Evolutionary conservation across 2,888 invertebrate species (phyloP), one percentile per base, ranked within the genome.

Genomic region (Polylopha cassiicola): DNA sequence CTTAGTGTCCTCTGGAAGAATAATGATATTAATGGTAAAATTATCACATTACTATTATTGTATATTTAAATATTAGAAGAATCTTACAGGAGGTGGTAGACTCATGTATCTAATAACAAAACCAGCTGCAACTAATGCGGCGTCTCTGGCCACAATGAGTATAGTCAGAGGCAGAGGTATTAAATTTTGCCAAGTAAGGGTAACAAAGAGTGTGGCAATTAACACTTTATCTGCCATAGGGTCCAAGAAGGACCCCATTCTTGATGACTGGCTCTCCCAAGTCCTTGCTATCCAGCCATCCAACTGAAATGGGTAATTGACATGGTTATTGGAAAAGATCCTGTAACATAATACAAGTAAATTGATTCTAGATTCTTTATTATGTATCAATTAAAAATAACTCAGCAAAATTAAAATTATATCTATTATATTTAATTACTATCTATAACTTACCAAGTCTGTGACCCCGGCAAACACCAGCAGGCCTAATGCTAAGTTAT

Each of bases 221-320:
- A 99, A 87, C 20, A 98, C 87, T 86, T 99, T 99, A 73, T 99
- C 99, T 2, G 99, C 99, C 86, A 98, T 89, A 0, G 99, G 99
- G 77, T 99, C 99, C 8, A 99, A 75, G 62, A 98, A 97, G 42
- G 97, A 97, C 0, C 99, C 99, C 65, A 97, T 89, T 67, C 95
- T 94, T 15, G 98, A 95, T 13, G 95, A 92, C 72, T 99, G 99
- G 17, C 92, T 92, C 46, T 91, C 89, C 90, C 94, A 97, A 33
- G 92, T 94, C 41, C 99, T 89, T 0, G 99, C 99, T 65, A 99
- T 98, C 90, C 94, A 97, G 4, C 99, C 99, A 87, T 99, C 99
- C 33, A 95, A 70, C 95, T 95, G 69, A 69, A 61, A 65, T 46
- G 48, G 37, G 37, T 33, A 47, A 17, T 33, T 20, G 20, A n/a